Base-by-base conservation (phyloP, 1,140 invertebrate genomes). In the Elysia chlorotica region DNA sequence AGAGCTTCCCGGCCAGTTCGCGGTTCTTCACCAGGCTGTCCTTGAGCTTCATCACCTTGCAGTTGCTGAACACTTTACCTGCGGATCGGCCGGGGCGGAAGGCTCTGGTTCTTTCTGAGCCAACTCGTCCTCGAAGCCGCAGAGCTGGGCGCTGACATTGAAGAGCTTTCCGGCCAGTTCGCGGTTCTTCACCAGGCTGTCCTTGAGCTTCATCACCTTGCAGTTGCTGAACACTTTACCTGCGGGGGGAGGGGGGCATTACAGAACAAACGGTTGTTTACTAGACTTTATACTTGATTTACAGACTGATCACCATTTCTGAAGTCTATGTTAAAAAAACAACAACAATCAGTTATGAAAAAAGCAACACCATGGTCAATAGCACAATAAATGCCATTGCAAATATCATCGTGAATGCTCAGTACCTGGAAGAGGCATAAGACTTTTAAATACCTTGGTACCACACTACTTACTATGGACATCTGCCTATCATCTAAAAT, bases 211-310 rank as follows among this genome's bases (percentile, higher is more conserved):
- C 31, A 79, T 53, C 1, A 71, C 70, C 35, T 77, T 79, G 65
- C 82, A 84, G 74, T 85, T 81, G 57, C 76, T 72, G 68, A 85
- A 81, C 2, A 81, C 69, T 65, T 78, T 85, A 3, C 67, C 67
- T 69, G 67, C 17, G 2, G 17, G 41, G 25, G 19, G 56, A 36
- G 30, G 3, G 30, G n/a, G n/a, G n/a, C n/a, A n/a, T n/a, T n/a
- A n/a, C n/a, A n/a, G n/a, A n/a, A n/a, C n/a, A n/a, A n/a, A n/a
- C n/a, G n/a, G n/a, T n/a, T n/a, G n/a, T n/a, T n/a, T n/a, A n/a
- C n/a, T n/a, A n/a, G n/a, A n/a, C n/a, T n/a, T n/a, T n/a, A n/a
- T n/a, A n/a, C n/a, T n/a, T n/a, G n/a, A n/a, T n/a, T n/a, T n/a
- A n/a, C n/a, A n/a, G n/a, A n/a, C n/a, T n/a, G n/a, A n/a, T n/a